Conservation (phyloP, 1,140 invertebrate genomes). For the Periplaneta americana region DNA sequence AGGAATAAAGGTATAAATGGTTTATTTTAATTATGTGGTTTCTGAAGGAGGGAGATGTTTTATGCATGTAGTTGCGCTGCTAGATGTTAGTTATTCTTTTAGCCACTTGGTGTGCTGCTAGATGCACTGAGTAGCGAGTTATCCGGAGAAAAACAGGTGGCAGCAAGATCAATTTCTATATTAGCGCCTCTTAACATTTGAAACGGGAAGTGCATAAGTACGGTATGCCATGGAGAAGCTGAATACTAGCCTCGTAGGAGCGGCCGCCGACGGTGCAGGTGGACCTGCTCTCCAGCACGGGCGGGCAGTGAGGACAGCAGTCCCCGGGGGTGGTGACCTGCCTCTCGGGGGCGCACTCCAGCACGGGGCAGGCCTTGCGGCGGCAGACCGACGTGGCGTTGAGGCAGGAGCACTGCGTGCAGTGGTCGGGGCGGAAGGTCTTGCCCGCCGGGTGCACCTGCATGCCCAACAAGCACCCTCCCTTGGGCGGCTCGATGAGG, state of each 20-base stretch:
- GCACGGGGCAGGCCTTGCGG: constrained; percentile 70
- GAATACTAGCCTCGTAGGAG: constrained; percentile 56
- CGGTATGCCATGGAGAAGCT: too few species aligned
- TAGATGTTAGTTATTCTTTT: too few species aligned
- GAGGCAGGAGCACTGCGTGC: constrained; percentile 74
- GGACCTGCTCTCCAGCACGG: constrained; percentile 50
- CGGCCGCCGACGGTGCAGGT: constrained; percentile 57
- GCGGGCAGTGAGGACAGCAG: constrained; percentile 71
- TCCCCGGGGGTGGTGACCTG: constrained; percentile 56
- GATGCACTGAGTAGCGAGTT: too few species aligned
- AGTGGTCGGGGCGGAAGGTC: constrained; percentile 62
- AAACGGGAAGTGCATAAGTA: too few species aligned
- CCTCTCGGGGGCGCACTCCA: constrained; percentile 69
- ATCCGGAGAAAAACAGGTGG: too few species aligned
- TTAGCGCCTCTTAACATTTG: too few species aligned
- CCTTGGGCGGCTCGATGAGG: constrained; percentile 43
- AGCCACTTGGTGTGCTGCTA: too few species aligned
- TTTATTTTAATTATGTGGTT: too few species aligned
- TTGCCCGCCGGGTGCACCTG: constrained; percentile 51
- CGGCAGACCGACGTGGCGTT: constrained; percentile 73
- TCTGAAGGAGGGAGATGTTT: too few species aligned
- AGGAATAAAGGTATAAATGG: too few species aligned
- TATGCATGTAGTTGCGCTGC: too few species aligned
- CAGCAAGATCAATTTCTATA: too few species aligned
- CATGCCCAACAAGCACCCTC: constrained; percentile 64